phyloP scores from a whole-genome alignment of 2,113 vertebrate genomes.

The Stegostoma tigrinum region DNA sequence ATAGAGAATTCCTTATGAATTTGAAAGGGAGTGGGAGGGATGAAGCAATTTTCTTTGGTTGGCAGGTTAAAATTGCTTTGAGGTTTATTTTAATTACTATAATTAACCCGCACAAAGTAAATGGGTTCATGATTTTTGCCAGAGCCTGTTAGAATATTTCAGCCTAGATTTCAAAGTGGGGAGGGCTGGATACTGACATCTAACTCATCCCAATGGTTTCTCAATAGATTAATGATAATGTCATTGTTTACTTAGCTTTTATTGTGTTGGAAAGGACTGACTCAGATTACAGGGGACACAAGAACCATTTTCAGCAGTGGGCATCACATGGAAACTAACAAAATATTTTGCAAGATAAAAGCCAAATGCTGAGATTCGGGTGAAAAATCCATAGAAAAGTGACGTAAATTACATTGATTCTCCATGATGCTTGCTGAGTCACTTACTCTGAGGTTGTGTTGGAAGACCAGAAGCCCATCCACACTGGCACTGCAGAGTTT shows the following conservation, averaged over 20 bases:
- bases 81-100: neutral
- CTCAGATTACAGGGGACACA: neutral
- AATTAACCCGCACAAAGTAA: neutral
- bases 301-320: neutral
- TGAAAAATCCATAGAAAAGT: neutral
- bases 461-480: too few relatives aligned
- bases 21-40: neutral
- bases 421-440: neutral
- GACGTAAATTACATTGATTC: neutral
- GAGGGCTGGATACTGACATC: neutral
- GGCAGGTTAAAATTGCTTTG: neutral
- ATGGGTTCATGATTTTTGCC: neutral
- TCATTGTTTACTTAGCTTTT: neutral
- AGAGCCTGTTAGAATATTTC: neutral
- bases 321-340: neutral
- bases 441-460: too few relatives aligned
- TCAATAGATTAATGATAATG: neutral
- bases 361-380: neutral
- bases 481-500: too few relatives aligned
- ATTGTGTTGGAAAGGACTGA: neutral
- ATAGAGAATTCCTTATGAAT: neutral
- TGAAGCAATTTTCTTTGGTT: neutral
- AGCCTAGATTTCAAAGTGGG: neutral
- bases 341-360: neutral
- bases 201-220: neutral